These are phyloP conservation scores for Pituophis catenifer DNA, from an alignment of 2,113 vertebrate genomes.

Conservation along the genomic window DNA sequence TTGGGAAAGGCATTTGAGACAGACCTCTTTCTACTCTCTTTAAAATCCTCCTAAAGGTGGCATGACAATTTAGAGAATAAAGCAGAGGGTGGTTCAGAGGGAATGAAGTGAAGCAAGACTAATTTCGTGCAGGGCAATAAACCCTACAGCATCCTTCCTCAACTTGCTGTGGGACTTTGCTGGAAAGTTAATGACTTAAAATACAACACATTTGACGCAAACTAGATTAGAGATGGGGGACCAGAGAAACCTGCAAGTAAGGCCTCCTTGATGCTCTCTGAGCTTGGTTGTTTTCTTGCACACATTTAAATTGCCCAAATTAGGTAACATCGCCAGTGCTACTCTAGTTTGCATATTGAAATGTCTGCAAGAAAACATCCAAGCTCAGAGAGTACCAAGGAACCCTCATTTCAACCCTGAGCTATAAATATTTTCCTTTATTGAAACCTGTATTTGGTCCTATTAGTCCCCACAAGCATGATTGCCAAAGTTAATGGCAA, in stretches of 20 bases:
- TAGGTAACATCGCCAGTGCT: not conserved
- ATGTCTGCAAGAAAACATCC: not conserved
- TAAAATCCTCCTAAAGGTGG: not conserved
- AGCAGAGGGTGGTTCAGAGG: slow-evolving; percentile 17
- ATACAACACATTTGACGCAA: not conserved
- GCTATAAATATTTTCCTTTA: not conserved
- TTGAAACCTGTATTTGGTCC: not conserved
- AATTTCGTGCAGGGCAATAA: slow-evolving; percentile 15
- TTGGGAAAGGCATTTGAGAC: slow-evolving; percentile 48
- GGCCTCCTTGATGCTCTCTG: not conserved
- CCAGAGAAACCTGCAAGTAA: not conserved
- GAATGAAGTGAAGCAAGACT: slow-evolving; percentile 11
- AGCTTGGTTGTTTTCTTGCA: not conserved
- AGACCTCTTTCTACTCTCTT: not conserved
- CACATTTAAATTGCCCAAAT: not conserved
- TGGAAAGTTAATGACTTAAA: not conserved
- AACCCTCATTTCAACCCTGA: not conserved
- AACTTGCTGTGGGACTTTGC: not conserved
- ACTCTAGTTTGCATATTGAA: not conserved
- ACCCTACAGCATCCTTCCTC: not conserved
- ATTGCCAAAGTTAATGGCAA: not conserved
- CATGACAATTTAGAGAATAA: slow-evolving; percentile 1
- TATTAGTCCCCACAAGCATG: not conserved
- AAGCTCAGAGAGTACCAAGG: not conserved
- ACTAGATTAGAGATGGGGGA: not conserved